phyloP scores from a whole-genome alignment of 2,113 vertebrate genomes.

The Hemichromis elongatus region DNA sequence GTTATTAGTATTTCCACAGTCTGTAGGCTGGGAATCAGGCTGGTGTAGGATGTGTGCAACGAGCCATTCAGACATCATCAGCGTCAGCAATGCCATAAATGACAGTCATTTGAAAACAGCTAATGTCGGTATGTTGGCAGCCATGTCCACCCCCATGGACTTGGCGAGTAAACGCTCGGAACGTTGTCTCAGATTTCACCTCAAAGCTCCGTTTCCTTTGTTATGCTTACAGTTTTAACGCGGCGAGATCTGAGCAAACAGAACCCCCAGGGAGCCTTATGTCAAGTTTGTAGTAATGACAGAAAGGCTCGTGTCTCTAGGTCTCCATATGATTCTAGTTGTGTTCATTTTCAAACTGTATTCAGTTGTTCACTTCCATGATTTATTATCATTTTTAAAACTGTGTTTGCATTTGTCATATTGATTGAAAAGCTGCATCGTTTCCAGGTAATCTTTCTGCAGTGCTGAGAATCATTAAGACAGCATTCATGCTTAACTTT shows the following conservation, averaged over 20 bases:
- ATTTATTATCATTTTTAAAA: background rate
- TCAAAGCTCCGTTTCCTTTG: background rate
- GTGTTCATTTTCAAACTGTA: background rate
- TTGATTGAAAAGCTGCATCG: background rate
- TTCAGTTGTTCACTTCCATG: background rate
- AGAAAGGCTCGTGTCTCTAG: background rate
- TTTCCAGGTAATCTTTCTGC: background rate
- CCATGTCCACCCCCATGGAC: background rate
- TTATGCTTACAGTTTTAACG: constrained; percentile 6
- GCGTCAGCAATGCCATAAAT: background rate
- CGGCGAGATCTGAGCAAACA: background rate
- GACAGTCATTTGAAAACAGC: background rate
- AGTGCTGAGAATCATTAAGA: background rate
- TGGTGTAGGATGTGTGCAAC: background rate
- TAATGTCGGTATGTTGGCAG: background rate
- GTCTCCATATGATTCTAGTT: background rate
- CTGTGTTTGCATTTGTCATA: background rate
- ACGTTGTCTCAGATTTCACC: background rate
- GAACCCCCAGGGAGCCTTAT: background rate
- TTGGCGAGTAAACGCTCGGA: background rate
- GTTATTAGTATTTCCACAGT: background rate
- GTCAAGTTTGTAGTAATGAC: background rate
- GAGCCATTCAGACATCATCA: background rate
- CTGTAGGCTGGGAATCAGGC: background rate
- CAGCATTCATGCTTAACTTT: background rate